Conservation (phyloP, 1,140 invertebrate species). For the Drosophila chauvacae region DNA sequence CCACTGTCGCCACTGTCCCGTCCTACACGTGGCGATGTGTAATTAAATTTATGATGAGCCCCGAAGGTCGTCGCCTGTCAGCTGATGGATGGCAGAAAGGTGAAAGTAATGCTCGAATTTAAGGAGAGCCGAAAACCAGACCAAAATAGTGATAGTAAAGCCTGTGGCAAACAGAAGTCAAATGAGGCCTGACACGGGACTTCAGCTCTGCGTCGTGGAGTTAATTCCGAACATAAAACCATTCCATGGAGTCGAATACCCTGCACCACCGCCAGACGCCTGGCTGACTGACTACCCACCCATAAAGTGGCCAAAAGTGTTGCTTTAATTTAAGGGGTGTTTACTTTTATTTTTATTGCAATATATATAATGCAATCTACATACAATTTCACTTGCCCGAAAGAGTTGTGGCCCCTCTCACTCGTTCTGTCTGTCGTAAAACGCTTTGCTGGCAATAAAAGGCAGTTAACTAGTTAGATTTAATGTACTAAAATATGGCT, state of each 20-base stretch:
- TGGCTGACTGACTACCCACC: slow-evolving; percentile 28
- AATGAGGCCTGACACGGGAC: slow-evolving; percentile 29
- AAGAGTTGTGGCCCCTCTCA: slow-evolving; percentile 54
- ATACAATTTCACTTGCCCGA: slow-evolving; percentile 65
- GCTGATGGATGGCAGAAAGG: slow-evolving; percentile 23
- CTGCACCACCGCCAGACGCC: not conserved
- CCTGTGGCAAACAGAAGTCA: slow-evolving; percentile 25
- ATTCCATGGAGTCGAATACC: slow-evolving; percentile 23
- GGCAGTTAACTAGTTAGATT: slow-evolving; percentile 83
- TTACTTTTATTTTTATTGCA: slow-evolving; percentile 78
- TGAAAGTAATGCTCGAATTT: slow-evolving; percentile 51
- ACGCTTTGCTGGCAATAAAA: slow-evolving; percentile 83
- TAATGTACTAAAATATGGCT: slow-evolving; percentile 83
- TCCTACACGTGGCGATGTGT: slow-evolving; percentile 32
- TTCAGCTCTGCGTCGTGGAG: slow-evolving; percentile 25
- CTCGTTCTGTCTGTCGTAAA: slow-evolving; percentile 69
- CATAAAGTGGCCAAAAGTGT: slow-evolving; percentile 69
- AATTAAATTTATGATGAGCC: slow-evolving; percentile 59
- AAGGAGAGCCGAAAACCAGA: slow-evolving; percentile 9
- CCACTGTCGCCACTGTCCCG: slow-evolving; percentile 36
- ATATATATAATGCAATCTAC: slow-evolving; percentile 78
- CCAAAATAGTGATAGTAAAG: slow-evolving; percentile 1
- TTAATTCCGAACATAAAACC: slow-evolving; percentile 58
- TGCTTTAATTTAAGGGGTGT: slow-evolving; percentile 74
- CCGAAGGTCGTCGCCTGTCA: slow-evolving; percentile 57